phyloP scores from a whole-genome alignment of 2,888 invertebrate genomes.

The Nephrotoma flavescens region DNA sequence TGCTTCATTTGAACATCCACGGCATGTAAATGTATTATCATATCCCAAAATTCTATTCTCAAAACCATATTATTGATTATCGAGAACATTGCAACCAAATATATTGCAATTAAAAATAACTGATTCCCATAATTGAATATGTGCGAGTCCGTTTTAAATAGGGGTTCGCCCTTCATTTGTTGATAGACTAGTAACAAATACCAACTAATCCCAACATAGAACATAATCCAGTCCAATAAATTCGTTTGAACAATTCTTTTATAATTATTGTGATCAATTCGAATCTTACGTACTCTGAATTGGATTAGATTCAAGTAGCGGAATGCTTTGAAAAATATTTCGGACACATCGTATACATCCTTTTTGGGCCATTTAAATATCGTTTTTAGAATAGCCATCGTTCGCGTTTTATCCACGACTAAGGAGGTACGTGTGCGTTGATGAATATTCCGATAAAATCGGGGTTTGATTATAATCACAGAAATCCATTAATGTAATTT shows the following conservation, averaged over 20 bases:
- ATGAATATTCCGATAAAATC: too few species aligned
- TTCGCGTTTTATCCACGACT: too few species aligned
- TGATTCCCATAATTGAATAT: not conserved
- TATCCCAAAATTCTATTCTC: not conserved
- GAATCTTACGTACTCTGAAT: not conserved
- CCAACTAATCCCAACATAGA: not conserved
- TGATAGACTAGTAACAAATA: not conserved
- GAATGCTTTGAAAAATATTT: not conserved
- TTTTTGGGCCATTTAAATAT: not conserved
- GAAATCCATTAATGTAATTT: too few species aligned
- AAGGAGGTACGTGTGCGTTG: too few species aligned
- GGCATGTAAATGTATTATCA: not conserved
- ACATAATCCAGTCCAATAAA: not conserved
- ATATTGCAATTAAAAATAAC: not conserved
- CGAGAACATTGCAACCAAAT: not conserved
- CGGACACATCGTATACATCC: not conserved
- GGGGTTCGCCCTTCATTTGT: not conserved
- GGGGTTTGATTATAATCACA: too few species aligned
- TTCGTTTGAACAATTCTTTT: not conserved
- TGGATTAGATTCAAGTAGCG: not conserved
- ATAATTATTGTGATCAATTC: not conserved
- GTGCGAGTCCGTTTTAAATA: not conserved
- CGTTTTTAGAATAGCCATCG: not conserved
- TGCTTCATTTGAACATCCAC: not conserved
- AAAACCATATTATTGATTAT: not conserved